Conservation (phyloP, 1,140 invertebrate species). For the Stegodyphus dumicola region DNA sequence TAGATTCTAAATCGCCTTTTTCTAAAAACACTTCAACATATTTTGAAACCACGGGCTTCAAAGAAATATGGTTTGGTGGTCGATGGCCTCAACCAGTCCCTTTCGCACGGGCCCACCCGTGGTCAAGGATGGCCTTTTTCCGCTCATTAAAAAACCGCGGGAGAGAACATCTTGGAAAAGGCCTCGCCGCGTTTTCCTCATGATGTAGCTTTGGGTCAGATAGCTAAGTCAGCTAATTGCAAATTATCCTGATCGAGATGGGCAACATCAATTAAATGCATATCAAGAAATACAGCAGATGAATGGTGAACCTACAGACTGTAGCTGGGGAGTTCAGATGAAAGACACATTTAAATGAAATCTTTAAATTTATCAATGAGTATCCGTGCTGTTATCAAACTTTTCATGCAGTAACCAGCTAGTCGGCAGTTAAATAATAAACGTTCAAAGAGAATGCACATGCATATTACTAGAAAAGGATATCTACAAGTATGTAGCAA, state of each 20-base stretch:
- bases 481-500: too few species aligned
- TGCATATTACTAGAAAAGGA: too few species aligned
- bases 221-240: conserved; percentile 37
- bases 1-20: conserved; percentile 28
- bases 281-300: not conserved
- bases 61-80: not conserved
- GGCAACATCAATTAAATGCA: conserved; percentile 18
- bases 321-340: too few species aligned
- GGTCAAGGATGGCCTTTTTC: conserved; percentile 47
- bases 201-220: conserved; percentile 24
- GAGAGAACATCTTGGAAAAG: not conserved
- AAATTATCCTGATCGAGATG: conserved; percentile 31
- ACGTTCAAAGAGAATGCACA: too few species aligned
- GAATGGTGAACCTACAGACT: not conserved
- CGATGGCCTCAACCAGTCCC: conserved; percentile 35
- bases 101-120: conserved; percentile 44
- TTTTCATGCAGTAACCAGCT: too few species aligned
- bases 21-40: not conserved
- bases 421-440: too few species aligned
- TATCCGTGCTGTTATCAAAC: too few species aligned
- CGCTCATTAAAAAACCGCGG: conserved; percentile 44
- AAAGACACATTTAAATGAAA: too few species aligned
- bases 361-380: too few species aligned
- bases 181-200: conserved; percentile 20
- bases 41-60: not conserved